These are phyloP conservation scores for Drosophila murphyi DNA, from an alignment of 1,140 invertebrate genomes.

Conservation along the genomic window DNA sequence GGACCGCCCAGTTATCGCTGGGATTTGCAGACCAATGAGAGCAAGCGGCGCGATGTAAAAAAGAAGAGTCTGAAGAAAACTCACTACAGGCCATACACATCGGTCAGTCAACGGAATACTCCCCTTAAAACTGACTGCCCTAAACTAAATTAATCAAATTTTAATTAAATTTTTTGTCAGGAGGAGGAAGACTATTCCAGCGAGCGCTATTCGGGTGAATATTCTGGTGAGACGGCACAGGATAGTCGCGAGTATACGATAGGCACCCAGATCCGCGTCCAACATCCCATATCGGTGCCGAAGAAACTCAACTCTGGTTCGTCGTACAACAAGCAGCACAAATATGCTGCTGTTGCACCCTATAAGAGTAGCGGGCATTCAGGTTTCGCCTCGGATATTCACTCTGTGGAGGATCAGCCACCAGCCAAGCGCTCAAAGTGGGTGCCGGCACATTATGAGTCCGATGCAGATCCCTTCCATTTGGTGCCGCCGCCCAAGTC, in stretches of 20 bases:
- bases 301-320: constrained; percentile 59
- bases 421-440: constrained; percentile 63
- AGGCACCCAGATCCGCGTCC: constrained; percentile 79
- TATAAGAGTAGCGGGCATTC: constrained; percentile 53
- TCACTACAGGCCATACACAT: constrained; percentile 65
- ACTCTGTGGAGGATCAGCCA: constrained; percentile 55
- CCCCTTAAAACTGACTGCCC: background rate
- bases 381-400: constrained; percentile 35
- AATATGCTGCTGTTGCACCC: constrained; percentile 47
- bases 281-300: constrained; percentile 77
- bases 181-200: constrained; percentile 77
- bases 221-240: constrained; percentile 61
- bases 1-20: constrained; percentile 43
- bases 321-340: constrained; percentile 50
- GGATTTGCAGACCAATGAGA: constrained; percentile 74
- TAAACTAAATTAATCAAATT: background rate
- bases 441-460: constrained; percentile 60
- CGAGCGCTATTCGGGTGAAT: constrained; percentile 73
- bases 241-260: constrained; percentile 80
- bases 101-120: constrained; percentile 50
- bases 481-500: constrained; percentile 68
- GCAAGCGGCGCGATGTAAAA: constrained; percentile 63
- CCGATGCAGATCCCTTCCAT: constrained; percentile 72
- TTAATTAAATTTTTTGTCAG: constrained; percentile 24
- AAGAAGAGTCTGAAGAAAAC: constrained; percentile 75